These are phyloP conservation scores for Lasioglossum zephyrum DNA, from an alignment of 2,888 invertebrate genomes.

Conservation along the genomic window DNA sequence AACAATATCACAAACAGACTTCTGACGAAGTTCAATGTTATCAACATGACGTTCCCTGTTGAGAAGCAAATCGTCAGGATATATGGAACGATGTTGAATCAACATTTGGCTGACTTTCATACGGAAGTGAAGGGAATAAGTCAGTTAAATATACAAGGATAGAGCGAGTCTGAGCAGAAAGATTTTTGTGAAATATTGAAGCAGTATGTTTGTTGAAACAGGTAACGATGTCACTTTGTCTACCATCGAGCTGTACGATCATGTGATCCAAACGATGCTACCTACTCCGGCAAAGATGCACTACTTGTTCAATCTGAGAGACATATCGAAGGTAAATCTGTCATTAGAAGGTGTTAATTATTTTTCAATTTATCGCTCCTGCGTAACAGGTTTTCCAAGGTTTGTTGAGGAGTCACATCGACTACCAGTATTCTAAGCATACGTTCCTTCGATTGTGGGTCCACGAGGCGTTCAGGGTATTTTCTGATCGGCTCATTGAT, in stretches of 20 bases:
- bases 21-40: constrained; percentile 90
- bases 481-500: constrained; percentile 93
- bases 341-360: no score
- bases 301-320: constrained; percentile 94
- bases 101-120: constrained; percentile 91
- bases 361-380: not conserved
- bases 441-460: constrained; percentile 93
- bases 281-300: constrained; percentile 96
- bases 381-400: constrained; percentile 88
- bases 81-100: constrained; percentile 93
- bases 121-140: constrained; percentile 91
- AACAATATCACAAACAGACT: constrained; percentile 92
- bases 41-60: constrained; percentile 93
- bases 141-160: constrained; percentile 69
- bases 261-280: constrained; percentile 90
- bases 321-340: constrained; percentile 90
- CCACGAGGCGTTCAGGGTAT: constrained; percentile 94
- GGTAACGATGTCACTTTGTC: constrained; percentile 89
- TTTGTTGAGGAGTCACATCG: constrained; percentile 90
- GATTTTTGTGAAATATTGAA: not conserved
- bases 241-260: constrained; percentile 91
- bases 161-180: not conserved
- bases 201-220: constrained; percentile 66
- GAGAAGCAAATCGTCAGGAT: constrained; percentile 92
- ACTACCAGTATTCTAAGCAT: constrained; percentile 90